phyloP scores from a whole-genome alignment of 1,140 invertebrate species.

The Neoseiulus cucumeris region DNA sequence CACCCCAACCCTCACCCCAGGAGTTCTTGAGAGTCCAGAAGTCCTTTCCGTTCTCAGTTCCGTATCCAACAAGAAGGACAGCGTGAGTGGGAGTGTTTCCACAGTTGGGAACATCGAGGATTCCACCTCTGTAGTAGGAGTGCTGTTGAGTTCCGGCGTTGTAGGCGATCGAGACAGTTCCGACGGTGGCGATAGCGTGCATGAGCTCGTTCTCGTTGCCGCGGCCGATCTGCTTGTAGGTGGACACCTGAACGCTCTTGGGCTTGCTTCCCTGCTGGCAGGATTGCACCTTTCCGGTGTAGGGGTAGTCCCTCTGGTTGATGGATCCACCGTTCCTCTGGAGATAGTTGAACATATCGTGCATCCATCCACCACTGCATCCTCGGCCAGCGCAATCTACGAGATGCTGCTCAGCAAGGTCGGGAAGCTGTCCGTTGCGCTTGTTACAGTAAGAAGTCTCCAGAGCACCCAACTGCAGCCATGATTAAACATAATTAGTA shows the following conservation, averaged over 20 bases:
- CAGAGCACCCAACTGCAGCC: neutral
- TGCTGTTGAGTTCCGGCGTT: neutral
- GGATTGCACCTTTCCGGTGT: neutral
- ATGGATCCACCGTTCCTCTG: neutral
- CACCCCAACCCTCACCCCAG: constrained; percentile 43
- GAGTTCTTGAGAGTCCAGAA: constrained; percentile 84
- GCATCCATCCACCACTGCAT: neutral
- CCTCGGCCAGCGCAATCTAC: neutral
- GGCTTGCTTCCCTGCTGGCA: neutral
- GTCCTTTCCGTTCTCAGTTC: constrained; percentile 30
- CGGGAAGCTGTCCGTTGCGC: neutral
- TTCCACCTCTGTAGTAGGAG: neutral
- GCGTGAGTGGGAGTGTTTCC: constrained; percentile 25
- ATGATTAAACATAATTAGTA: neutral
- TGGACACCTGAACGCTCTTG: neutral
- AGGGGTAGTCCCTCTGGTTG: neutral
- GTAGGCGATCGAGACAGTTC: neutral
- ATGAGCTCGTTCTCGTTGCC: neutral
- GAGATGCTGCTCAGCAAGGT: neutral
- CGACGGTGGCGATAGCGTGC: neutral
- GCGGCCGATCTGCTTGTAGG: neutral
- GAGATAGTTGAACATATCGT: neutral
- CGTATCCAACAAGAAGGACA: constrained; percentile 31
- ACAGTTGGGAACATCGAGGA: neutral
- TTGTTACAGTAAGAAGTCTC: neutral